These are phyloP conservation scores for Gasterosteus nipponicus DNA, from an alignment of 2,113 vertebrate species.

Conservation along the genomic window DNA sequence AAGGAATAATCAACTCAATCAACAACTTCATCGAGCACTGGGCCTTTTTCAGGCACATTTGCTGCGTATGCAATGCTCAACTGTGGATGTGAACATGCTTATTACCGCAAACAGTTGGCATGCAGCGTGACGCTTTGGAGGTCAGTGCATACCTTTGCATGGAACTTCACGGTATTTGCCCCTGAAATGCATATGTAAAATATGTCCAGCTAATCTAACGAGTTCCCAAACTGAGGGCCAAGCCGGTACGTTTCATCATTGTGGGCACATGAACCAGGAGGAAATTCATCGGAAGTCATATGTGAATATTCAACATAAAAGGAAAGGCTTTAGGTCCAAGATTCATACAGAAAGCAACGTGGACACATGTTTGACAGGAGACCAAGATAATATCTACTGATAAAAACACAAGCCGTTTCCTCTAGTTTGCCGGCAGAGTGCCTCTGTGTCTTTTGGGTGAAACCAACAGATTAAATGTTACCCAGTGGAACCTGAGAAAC, in stretches of 20 bases:
- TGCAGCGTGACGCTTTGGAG: neutral
- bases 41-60: too few relatives aligned
- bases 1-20: neutral
- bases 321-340: neutral
- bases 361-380: neutral
- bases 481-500: neutral
- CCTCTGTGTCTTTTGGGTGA: neutral
- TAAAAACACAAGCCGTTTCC: neutral
- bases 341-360: neutral
- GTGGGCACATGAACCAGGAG: neutral
- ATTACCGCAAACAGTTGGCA: neutral
- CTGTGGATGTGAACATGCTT: too few relatives aligned
- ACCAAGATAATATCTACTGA: too few relatives aligned
- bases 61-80: neutral
- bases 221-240: neutral
- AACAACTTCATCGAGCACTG: neutral
- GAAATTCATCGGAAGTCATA: neutral
- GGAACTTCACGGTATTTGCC: neutral
- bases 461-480: neutral
- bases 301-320: neutral
- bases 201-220: neutral
- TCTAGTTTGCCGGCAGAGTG: neutral
- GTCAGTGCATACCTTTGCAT: constrained; percentile 15
- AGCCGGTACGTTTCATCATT: neutral
- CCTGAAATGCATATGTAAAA: too few relatives aligned